These are phyloP conservation scores for Falco punctatus DNA, from an alignment of 2,113 vertebrate genomes.

Conservation along the genomic window DNA sequence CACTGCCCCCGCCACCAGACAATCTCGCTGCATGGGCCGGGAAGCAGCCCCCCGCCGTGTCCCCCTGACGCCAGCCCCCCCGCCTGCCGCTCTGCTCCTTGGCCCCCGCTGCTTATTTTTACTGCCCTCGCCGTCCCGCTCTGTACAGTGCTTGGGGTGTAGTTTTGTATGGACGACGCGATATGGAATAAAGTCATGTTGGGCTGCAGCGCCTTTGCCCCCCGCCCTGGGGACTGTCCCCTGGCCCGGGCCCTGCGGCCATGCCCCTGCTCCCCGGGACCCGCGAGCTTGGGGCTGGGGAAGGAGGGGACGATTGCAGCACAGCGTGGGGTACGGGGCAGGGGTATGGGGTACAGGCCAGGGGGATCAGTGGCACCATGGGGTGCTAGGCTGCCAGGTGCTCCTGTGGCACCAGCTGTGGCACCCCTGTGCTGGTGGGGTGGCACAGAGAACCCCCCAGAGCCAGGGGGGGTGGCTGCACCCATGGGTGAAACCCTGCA, in stretches of 20 bases:
- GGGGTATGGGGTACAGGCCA: neutral
- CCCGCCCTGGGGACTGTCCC: neutral
- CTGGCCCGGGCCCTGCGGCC: neutral
- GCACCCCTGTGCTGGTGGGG: neutral
- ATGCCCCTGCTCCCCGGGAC: rapidly evolving
- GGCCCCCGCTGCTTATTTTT: neutral
- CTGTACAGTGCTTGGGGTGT: conserved; percentile 59
- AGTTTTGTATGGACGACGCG: conserved; percentile 57
- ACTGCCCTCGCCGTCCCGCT: conserved; percentile 14
- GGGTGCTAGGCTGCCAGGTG: neutral
- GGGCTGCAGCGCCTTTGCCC: neutral
- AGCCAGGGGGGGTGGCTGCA: no score
- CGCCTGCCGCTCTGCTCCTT: neutral
- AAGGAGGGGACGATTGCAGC: rapidly evolving
- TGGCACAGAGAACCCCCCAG: neutral
- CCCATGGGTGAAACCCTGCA: no score
- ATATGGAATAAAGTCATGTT: conserved; percentile 18
- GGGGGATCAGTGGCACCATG: neutral
- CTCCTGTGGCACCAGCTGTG: neutral
- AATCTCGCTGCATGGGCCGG: neutral
- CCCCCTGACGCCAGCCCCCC: neutral
- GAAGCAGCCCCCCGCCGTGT: neutral
- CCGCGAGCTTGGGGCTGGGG: neutral
- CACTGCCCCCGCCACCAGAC: neutral
- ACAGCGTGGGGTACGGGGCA: neutral